Conservation (phyloP, 2,888 invertebrate species). For the Eupithecia centaureata region DNA sequence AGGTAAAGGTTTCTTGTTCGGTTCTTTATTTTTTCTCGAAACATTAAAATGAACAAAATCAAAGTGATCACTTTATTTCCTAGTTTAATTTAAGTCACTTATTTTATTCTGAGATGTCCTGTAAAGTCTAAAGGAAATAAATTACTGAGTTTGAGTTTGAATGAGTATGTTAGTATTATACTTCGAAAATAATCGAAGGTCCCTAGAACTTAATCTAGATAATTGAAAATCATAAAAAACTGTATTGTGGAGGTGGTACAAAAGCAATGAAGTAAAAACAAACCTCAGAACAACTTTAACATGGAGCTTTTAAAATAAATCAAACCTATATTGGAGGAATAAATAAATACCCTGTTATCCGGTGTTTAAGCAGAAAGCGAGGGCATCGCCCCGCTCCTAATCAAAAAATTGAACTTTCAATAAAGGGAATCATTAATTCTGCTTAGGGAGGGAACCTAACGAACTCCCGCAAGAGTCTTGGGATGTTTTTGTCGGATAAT, state of each 20-base stretch:
- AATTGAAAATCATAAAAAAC: not conserved
- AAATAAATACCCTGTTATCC: constrained; percentile 80
- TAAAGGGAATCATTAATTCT: constrained; percentile 89
- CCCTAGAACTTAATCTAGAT: not conserved
- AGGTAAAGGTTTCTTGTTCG: too few species aligned
- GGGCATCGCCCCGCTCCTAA: constrained; percentile 68
- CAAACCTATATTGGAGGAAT: constrained; percentile 77
- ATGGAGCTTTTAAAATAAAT: constrained; percentile 59
- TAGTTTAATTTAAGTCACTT: too few species aligned
- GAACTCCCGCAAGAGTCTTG: constrained; percentile 76
- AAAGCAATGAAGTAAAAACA: constrained; percentile 13
- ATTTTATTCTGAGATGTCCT: too few species aligned
- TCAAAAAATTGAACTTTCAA: constrained; percentile 89
- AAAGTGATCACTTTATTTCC: too few species aligned
- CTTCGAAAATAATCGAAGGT: not conserved
- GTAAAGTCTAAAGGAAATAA: too few species aligned
- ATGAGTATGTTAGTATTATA: not conserved
- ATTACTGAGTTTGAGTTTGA: too few species aligned
- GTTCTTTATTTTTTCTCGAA: too few species aligned
- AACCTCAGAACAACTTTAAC: constrained; percentile 18
- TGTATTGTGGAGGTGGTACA: not conserved
- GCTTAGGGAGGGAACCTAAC: constrained; percentile 75
- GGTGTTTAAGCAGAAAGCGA: constrained; percentile 74
- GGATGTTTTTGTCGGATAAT: constrained; percentile 80
- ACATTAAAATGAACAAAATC: too few species aligned